Evolutionary conservation across 1,140 invertebrate genomes (phyloP).

Genomic region (Procambarus virginalis): DNA sequence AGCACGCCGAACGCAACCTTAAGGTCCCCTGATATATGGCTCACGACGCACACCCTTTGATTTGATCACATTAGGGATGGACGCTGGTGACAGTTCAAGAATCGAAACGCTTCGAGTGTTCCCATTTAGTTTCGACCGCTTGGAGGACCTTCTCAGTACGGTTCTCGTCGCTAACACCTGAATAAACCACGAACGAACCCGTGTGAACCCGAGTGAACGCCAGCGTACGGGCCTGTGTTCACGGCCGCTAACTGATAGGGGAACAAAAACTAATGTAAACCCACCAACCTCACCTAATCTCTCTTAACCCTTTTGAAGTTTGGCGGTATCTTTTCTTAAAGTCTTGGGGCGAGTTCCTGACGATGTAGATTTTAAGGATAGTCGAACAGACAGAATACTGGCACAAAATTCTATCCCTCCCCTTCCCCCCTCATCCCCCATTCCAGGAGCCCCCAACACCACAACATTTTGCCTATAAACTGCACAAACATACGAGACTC

Average conservation of each 20-base stretch:
- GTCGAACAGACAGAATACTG: conserved; percentile 19
- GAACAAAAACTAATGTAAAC: conserved; percentile 51
- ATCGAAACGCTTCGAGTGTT: background rate
- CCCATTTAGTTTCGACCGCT: background rate
- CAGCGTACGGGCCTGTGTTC: background rate
- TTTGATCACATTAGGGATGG: conserved; percentile 53
- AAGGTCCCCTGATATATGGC: background rate
- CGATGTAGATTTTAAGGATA: conserved; percentile 23
- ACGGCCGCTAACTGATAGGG: conserved; percentile 46
- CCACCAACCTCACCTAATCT: conserved; percentile 41
- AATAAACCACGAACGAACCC: background rate
- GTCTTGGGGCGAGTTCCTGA: conserved; percentile 12
- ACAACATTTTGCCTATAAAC: background rate
- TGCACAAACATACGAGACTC: too few relatives aligned
- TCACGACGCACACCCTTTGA: conserved; percentile 32
- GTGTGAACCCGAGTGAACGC: background rate
- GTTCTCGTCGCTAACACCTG: background rate
- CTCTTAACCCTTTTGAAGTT: conserved; percentile 46
- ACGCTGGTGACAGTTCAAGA: conserved; percentile 41
- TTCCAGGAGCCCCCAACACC: background rate
- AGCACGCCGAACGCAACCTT: conserved; percentile 11
- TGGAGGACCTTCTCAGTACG: background rate
- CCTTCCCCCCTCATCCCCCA: background rate
- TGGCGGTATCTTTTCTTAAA: conserved; percentile 48
- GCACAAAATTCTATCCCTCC: background rate